Conservation (phyloP, 2,888 invertebrate genomes). For the Rhodophaea formosa region DNA sequence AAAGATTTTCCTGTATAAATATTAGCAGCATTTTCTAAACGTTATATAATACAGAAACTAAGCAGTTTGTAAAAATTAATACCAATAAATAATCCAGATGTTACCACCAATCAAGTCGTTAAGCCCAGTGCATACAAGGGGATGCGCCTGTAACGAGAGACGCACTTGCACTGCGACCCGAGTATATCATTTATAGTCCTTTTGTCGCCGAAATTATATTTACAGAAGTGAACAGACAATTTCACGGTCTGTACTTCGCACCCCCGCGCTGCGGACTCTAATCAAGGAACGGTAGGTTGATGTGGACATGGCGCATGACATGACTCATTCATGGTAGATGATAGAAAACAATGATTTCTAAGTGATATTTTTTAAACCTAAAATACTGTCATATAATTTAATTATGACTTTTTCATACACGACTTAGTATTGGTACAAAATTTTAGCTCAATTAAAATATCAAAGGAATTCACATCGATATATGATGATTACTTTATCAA, state of each 20-base stretch:
- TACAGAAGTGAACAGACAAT: constrained; percentile 82
- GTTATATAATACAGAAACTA: constrained; percentile 15
- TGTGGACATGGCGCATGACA: constrained; percentile 25
- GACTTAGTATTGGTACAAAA: no score
- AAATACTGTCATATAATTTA: no score
- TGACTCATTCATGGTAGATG: no score
- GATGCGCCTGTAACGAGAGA: constrained; percentile 65
- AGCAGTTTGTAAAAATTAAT: constrained; percentile 1
- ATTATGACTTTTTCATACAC: no score
- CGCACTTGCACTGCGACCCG: constrained; percentile 68
- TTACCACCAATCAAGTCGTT: constrained; percentile 18
- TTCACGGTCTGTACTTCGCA: constrained; percentile 79
- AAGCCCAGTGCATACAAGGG: constrained; percentile 28
- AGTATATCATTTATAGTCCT: constrained; percentile 79
- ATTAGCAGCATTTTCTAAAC: neutral
- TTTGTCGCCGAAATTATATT: constrained; percentile 81
- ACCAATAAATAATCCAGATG: constrained; percentile 19
- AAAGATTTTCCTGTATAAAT: neutral
- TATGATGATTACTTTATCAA: no score
- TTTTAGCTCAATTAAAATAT: no score
- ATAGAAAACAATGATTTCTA: no score
- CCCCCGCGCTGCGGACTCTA: constrained; percentile 68
- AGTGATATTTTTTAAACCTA: no score
- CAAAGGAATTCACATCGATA: no score
- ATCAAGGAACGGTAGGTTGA: constrained; percentile 65